Conservation (phyloP, 2,797 vertebrate genomes). For the Rhinatrema bivittatum region DNA sequence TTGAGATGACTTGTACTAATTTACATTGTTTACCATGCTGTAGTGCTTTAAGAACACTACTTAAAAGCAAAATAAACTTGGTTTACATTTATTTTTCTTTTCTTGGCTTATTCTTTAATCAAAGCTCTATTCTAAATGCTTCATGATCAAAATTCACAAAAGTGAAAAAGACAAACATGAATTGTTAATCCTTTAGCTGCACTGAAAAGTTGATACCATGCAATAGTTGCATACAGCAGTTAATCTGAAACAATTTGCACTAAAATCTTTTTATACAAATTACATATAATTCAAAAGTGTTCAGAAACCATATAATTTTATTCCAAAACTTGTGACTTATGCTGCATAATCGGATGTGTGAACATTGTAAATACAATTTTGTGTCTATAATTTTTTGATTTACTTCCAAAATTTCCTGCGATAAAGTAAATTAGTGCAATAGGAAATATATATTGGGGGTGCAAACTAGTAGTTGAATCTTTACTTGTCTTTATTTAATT, state of each 20-base stretch:
- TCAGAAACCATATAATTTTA: no score
- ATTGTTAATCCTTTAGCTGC: slow-evolving; percentile 1
- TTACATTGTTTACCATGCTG: slow-evolving; percentile 97
- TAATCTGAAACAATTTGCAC: slow-evolving; percentile 15
- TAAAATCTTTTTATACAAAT: slow-evolving; percentile 10
- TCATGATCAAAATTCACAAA: no score
- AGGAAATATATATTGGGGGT: slow-evolving; percentile 15
- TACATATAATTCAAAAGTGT: background rate
- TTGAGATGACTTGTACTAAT: slow-evolving; percentile 94
- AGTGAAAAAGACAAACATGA: no score
- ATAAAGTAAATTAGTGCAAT: slow-evolving; percentile 3
- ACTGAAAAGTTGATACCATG: background rate
- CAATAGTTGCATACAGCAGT: slow-evolving; percentile 22
- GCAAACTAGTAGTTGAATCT: slow-evolving; percentile 10
- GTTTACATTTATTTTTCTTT: slow-evolving; percentile 89
- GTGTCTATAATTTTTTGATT: slow-evolving; percentile 28
- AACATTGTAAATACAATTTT: slow-evolving; percentile 33
- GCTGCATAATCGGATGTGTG: no score
- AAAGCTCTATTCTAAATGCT: no score
- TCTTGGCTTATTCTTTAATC: slow-evolving; percentile 46
- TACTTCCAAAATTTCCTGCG: slow-evolving; percentile 25
- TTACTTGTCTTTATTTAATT: slow-evolving; percentile 11
- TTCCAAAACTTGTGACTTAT: no score
- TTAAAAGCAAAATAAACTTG: slow-evolving; percentile 87
- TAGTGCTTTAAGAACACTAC: slow-evolving; percentile 96